These are phyloP conservation scores for Latrodectus geometricus DNA, from an alignment of 1,140 invertebrate genomes.

Conservation along the genomic window DNA sequence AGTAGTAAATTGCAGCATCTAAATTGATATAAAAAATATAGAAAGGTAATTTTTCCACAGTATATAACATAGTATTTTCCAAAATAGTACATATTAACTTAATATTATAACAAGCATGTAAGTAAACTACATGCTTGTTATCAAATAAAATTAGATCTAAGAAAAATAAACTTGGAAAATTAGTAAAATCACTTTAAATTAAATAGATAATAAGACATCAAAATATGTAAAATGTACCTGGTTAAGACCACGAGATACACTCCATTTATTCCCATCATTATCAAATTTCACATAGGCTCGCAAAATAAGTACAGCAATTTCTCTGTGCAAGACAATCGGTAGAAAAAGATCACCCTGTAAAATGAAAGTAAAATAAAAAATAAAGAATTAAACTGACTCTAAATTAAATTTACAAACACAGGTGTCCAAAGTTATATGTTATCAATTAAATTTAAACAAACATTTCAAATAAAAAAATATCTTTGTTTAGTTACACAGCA, in stretches of 20 bases:
- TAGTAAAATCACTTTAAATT: too few species aligned
- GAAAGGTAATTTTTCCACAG: neutral
- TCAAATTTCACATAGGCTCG: slow-evolving; percentile 48
- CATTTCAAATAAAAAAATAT: too few species aligned
- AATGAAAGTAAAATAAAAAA: too few species aligned
- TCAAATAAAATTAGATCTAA: too few species aligned
- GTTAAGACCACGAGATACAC: slow-evolving; percentile 32
- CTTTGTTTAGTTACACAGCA: too few species aligned
- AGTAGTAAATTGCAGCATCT: slow-evolving; percentile 45
- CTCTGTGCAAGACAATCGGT: slow-evolving; percentile 25
- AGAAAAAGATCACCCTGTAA: slow-evolving; percentile 26
- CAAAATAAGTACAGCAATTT: slow-evolving; percentile 35
- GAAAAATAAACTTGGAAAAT: too few species aligned
- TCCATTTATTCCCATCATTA: slow-evolving; percentile 31
- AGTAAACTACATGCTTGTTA: too few species aligned
- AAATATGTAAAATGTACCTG: slow-evolving; percentile 8
- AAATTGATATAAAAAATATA: neutral
- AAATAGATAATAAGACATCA: neutral
- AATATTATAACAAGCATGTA: neutral
- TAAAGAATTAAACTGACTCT: too few species aligned
- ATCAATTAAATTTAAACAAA: too few species aligned
- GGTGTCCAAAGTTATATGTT: too few species aligned
- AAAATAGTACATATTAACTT: neutral
- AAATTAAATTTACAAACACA: too few species aligned
- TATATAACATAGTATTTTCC: neutral